Evolutionary conservation across 1,140 invertebrate genomes (phyloP), one percentile per base, ranked within the genome.

Genomic region (Bombus sibiricus): DNA sequence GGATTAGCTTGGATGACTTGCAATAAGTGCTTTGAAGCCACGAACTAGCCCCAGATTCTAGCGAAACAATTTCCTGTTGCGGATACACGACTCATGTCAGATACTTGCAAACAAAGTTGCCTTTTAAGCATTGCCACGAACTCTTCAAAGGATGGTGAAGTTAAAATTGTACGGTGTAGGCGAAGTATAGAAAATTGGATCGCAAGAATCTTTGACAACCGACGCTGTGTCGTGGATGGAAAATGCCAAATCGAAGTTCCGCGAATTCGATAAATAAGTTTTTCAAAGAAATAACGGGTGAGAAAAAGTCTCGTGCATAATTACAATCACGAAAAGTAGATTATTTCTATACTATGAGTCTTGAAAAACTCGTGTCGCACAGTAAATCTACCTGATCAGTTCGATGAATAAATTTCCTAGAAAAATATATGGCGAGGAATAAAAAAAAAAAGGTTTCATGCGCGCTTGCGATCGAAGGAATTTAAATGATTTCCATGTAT

Each of bases 21-120:
- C 15, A 22, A 18, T 66, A 43, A 28, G 13, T n/a, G n/a, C 66
- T 32, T 25, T 79, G 13, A 34, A 64, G 9, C n/a, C 22, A 34
- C 34, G 12, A 75, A 69, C 37, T n/a, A n/a, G 28, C 73, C 25
- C 18, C 68, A 28, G 62, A 8, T 77, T 72, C 71, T 47, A 8
- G 62, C 13, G n/a, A 59, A 73, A 73, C 79, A 85, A 76, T 88
- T 28, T 81, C 76, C 57, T 34, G n/a, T 57, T 37, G 64, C 28
- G 57, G 64, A 47, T 68, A n/a, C 22, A 47, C 47, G 37, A n/a
- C 15, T 15, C 25, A 9, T 28, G 53, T 28, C 13, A 3, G 12
- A 57, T 13, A 28, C 57, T 77, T 13, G 15, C 37, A 41, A 77
- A 77, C 34, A 37, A 74, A 47, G 43, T 74, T 32, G 1, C 12